phyloP scores from a whole-genome alignment of 2,888 invertebrate species.

The Eubasilissa splendida region DNA sequence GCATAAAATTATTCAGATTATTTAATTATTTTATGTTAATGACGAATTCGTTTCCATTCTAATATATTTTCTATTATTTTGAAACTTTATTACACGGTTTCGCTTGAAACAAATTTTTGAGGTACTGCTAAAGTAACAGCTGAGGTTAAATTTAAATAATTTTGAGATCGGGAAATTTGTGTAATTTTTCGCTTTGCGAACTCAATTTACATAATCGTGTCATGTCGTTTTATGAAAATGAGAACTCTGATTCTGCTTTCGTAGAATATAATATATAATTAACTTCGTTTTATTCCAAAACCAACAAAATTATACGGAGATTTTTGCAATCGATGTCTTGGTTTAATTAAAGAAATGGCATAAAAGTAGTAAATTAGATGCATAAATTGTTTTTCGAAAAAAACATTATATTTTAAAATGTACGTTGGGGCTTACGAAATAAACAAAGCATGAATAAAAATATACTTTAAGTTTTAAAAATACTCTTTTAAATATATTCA shows the following conservation, averaged over 20 bases:
- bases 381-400: too few species aligned
- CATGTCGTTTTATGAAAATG: conserved; percentile 43
- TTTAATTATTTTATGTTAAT: conserved; percentile 15
- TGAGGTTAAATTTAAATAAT: conserved; percentile 36
- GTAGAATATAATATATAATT: conserved; percentile 23
- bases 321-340: too few species aligned
- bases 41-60: conserved; percentile 5
- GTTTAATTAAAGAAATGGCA: too few species aligned
- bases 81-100: conserved; percentile 22
- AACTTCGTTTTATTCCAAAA: conserved; percentile 22
- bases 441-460: too few species aligned
- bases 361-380: too few species aligned
- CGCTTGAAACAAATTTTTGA: conserved; percentile 22
- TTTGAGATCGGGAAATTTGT: conserved; percentile 56
- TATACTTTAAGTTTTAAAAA: too few species aligned
- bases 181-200: conserved; percentile 65
- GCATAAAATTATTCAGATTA: not conserved
- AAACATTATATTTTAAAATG: too few species aligned
- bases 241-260: conserved; percentile 26
- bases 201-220: conserved; percentile 65
- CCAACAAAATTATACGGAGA: too few species aligned
- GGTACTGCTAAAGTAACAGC: conserved; percentile 21
- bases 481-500: too few species aligned
- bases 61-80: conserved; percentile 27
- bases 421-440: too few species aligned